phyloP scores from a whole-genome alignment of 2,888 invertebrate genomes.

The Dryobotodes eremita region DNA sequence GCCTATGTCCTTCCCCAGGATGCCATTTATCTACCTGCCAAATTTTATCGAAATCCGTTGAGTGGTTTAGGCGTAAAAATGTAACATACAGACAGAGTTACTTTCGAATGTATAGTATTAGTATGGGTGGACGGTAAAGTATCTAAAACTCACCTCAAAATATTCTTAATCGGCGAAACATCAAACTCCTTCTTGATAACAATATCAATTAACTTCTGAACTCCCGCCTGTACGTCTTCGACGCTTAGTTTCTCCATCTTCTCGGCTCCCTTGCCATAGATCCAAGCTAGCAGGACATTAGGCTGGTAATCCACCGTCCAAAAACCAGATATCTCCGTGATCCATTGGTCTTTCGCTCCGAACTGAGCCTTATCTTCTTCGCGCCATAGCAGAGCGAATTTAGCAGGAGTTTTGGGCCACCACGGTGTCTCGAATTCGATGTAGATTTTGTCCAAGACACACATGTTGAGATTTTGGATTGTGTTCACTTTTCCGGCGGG shows the following conservation, averaged over 20 bases:
- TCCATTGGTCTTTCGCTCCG: slow-evolving; percentile 89
- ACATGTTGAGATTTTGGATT: slow-evolving; percentile 92
- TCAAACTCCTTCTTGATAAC: slow-evolving; percentile 87
- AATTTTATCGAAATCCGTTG: too few relatives aligned
- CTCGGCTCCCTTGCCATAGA: slow-evolving; percentile 91
- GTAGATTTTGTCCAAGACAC: slow-evolving; percentile 93
- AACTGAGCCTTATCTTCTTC: slow-evolving; percentile 89
- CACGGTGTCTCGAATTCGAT: slow-evolving; percentile 92
- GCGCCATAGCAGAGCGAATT: slow-evolving; percentile 91
- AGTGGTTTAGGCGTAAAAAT: too few relatives aligned
- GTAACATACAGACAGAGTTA: too few relatives aligned
- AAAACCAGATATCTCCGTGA: slow-evolving; percentile 91
- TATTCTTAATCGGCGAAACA: slow-evolving; percentile 88
- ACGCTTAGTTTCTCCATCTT: slow-evolving; percentile 91
- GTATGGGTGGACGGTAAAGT: too few relatives aligned
- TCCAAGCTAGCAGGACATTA: slow-evolving; percentile 92
- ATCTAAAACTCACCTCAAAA: slow-evolving; percentile 85
- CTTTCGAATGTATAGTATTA: too few relatives aligned
- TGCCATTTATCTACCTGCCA: too few relatives aligned
- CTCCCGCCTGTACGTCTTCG: slow-evolving; percentile 88
- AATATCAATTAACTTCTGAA: slow-evolving; percentile 89
- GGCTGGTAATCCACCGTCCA: slow-evolving; percentile 91
- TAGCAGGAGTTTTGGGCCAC: slow-evolving; percentile 90
- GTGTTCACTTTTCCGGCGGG: slow-evolving; percentile 89
- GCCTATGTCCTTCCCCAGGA: too few relatives aligned